Conservation (phyloP, 2,888 invertebrate species). For the Cataglyphis cursor region DNA sequence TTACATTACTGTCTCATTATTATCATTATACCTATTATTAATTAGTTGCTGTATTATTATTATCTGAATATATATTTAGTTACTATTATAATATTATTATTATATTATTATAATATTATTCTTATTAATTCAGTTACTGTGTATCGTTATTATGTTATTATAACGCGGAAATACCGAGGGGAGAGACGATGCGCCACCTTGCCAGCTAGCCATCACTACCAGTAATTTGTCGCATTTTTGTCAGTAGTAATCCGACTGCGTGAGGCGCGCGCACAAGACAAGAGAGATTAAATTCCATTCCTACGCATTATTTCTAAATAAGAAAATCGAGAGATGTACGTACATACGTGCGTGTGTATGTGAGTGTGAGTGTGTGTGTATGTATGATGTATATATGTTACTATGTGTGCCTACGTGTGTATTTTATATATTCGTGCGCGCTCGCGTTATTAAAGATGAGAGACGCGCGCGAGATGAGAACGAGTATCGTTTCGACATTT, state of each 20-base stretch:
- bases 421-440: conserved; percentile 57
- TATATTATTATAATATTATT: conserved; percentile 52
- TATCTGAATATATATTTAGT: conserved; percentile 61
- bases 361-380: conserved; percentile 50
- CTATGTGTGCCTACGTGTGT: conserved; percentile 56
- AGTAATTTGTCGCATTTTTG: conserved; percentile 27
- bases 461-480: conserved; percentile 59
- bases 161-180: conserved; percentile 2
- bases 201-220: conserved; percentile 76
- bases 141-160: conserved; percentile 21
- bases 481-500: conserved; percentile 59
- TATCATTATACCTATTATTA: conserved; percentile 61
- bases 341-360: conserved; percentile 53
- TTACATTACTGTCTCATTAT: conserved; percentile 67
- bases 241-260: conserved; percentile 33
- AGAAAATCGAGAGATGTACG: conserved; percentile 59
- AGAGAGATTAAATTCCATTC: conserved; percentile 61
- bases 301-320: conserved; percentile 70
- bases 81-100: conserved; percentile 68
- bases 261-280: conserved; percentile 53
- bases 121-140: conserved; percentile 55
- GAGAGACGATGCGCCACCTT: conserved; percentile 62
- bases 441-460: conserved; percentile 56
- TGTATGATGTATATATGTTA: conserved; percentile 43
- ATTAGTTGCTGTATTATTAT: conserved; percentile 53